A percentile compares a stretch with the other conserved stretches of the same genome.
Evolutionary conservation across 2,888 invertebrate species (phyloP).

Genomic region (Mamestra brassicae): DNA sequence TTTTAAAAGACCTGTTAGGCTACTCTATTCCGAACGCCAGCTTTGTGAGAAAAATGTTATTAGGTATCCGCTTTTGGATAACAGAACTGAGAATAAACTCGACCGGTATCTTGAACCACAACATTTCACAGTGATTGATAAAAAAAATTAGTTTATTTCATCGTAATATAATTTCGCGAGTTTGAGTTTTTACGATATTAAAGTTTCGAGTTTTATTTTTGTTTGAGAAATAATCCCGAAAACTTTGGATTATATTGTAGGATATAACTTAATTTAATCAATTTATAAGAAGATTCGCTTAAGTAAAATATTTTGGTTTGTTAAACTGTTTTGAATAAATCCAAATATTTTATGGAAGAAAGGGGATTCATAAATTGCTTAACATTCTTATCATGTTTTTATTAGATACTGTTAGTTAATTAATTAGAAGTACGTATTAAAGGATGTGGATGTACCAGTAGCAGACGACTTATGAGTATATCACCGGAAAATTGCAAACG

Average conservation of each 20-base stretch:
- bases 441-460: too few relatives aligned
- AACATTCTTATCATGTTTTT: not conserved
- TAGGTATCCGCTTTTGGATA: not conserved
- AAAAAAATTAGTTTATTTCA: conserved; percentile 16
- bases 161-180: conserved; percentile 10
- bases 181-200: conserved; percentile 16
- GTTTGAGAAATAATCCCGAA: conserved; percentile 27
- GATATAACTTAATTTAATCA: conserved; percentile 25
- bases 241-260: not conserved
- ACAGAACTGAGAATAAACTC: not conserved
- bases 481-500: too few relatives aligned
- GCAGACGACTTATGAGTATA: too few relatives aligned
- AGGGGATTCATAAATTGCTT: not conserved
- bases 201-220: conserved; percentile 38
- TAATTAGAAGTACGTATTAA: too few relatives aligned
- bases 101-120: not conserved
- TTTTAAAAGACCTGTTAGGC: not conserved
- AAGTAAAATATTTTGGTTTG: conserved; percentile 21
- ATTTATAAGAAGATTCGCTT: conserved; percentile 25
- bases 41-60: too few relatives aligned
- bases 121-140: conserved; percentile 11
- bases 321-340: conserved; percentile 8
- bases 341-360: not conserved
- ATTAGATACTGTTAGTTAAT: too few relatives aligned
- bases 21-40: not conserved